Evolutionary conservation across 2,113 vertebrate genomes (phyloP).

Genomic region (Capreolus pygargus): DNA sequence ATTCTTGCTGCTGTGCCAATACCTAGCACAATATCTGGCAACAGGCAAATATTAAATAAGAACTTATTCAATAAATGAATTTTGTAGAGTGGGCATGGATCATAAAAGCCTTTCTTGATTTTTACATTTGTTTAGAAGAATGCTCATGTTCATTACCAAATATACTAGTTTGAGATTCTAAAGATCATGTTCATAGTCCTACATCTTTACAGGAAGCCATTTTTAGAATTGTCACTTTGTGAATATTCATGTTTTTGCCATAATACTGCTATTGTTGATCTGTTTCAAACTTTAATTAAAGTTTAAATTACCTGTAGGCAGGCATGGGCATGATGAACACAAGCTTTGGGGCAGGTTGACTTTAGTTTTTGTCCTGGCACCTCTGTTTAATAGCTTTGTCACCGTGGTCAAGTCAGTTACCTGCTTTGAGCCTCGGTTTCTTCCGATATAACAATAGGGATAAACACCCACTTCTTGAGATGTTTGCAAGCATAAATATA

Average conservation of each 20-base stretch:
- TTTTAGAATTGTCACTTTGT: not conserved
- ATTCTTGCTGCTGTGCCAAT: not conserved
- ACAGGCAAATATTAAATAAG: not conserved
- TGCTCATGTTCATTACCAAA: not conserved
- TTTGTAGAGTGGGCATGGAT: not conserved
- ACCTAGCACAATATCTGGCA: not conserved
- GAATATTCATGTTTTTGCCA: not conserved
- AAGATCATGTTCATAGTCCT: not conserved
- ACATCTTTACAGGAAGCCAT: not conserved
- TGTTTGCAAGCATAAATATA: not conserved
- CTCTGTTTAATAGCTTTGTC: not conserved
- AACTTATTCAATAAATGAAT: slow-evolving; percentile 1
- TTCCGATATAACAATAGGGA: not conserved
- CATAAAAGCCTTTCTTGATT: not conserved
- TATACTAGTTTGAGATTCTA: not conserved
- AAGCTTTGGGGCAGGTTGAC: not conserved
- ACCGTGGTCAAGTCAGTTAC: not conserved
- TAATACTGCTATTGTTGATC: not conserved
- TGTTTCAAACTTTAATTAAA: not conserved
- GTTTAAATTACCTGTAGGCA: not conserved
- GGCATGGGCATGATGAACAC: not conserved
- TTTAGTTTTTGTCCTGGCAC: not conserved
- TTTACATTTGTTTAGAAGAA: not conserved
- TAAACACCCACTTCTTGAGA: not conserved
- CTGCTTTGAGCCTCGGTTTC: not conserved